Evolutionary conservation across 2,888 invertebrate species (phyloP).

Genomic region (Hedychridium roseum): DNA sequence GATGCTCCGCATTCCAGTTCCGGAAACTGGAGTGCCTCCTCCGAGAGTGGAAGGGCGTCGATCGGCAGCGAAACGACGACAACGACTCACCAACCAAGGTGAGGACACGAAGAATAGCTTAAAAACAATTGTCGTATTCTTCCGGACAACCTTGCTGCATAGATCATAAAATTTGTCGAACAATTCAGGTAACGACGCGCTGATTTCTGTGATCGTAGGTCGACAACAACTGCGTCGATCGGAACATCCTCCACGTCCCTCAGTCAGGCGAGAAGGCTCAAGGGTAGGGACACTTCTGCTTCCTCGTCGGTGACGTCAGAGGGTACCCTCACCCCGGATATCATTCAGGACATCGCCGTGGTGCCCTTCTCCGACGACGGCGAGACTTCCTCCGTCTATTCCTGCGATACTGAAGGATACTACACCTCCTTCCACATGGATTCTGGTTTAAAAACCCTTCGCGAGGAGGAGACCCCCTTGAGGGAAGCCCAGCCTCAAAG

Average conservation of each 20-base stretch:
- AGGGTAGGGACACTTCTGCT: conserved; percentile 72
- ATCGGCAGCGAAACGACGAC: conserved; percentile 84
- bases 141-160: no score
- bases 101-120: no score
- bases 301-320: conserved; percentile 87
- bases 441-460: conserved; percentile 86
- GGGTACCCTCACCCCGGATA: conserved; percentile 84
- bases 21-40: conserved; percentile 95
- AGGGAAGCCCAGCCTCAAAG: conserved; percentile 74
- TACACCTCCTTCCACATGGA: conserved; percentile 98
- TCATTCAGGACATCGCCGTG: conserved; percentile 76
- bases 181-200: no score
- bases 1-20: conserved; percentile 90
- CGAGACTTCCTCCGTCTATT: conserved; percentile 90
- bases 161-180: no score
- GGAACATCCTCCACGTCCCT: conserved; percentile 63
- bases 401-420: conserved; percentile 96
- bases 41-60: conserved; percentile 86
- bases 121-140: no score
- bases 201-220: no score
- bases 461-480: conserved; percentile 81
- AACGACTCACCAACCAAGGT: conserved; percentile 66
- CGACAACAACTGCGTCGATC: conserved; percentile 61
- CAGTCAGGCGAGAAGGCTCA: conserved; percentile 58
- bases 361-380: conserved; percentile 73